These are phyloP conservation scores for Falco cherrug DNA, from an alignment of 2,797 vertebrate genomes.

Conservation along the genomic window DNA sequence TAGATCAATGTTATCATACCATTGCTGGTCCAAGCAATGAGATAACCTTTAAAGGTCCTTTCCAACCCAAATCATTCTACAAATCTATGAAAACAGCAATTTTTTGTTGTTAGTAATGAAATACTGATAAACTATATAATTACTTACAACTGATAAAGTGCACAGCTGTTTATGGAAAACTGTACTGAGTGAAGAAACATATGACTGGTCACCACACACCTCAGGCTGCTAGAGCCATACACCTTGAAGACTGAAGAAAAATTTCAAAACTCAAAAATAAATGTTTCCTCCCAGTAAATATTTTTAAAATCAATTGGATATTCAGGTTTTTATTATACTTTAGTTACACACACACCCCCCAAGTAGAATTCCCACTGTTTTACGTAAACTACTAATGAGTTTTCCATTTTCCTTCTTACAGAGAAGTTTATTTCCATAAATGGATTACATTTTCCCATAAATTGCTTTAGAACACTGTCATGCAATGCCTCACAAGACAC, in stretches of 20 bases:
- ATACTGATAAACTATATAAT: conserved; percentile 1
- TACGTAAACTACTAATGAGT: not conserved
- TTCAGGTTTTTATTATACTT: not conserved
- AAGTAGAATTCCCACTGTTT: not conserved
- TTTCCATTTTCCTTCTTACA: not conserved
- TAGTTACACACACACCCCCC: not conserved
- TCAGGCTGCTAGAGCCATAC: not conserved
- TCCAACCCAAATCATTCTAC: not conserved
- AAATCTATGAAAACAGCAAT: not conserved
- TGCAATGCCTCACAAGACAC: not conserved
- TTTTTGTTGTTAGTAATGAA: not conserved
- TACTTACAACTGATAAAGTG: not conserved
- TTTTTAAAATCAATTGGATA: not conserved
- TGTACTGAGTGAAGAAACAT: not conserved
- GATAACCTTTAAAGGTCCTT: not conserved
- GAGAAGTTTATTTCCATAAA: conserved; percentile 12
- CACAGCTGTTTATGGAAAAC: not conserved
- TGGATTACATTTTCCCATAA: not conserved
- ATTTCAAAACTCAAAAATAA: conserved; percentile 8
- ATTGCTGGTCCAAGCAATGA: not conserved
- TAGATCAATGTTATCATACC: not conserved
- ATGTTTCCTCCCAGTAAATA: not conserved
- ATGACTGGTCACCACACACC: not conserved
- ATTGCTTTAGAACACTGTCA: not conserved
- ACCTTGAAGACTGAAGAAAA: not conserved